Percentiles rank a stretch among this genome's conserved stretches.
phyloP scores from a whole-genome alignment of 2,888 invertebrate genomes.

The Hydrotaea cyrtoneurina region DNA sequence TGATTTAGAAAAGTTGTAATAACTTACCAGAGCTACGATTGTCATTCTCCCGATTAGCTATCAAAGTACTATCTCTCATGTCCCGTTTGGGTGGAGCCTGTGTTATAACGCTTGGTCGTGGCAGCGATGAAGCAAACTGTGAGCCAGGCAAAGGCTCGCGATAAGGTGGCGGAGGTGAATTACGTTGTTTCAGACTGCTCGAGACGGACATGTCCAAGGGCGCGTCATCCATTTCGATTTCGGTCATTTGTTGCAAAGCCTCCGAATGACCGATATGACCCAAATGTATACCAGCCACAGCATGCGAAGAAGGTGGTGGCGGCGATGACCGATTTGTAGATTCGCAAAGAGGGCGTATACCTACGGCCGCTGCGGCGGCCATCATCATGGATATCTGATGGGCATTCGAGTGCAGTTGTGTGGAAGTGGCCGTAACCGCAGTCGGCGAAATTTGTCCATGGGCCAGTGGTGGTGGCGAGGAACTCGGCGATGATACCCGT shows the following conservation, averaged over 20 bases:
- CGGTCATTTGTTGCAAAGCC: slow-evolving; percentile 45
- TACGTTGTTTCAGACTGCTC: slow-evolving; percentile 75
- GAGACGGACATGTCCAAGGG: slow-evolving; percentile 80
- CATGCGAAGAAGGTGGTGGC: slow-evolving; percentile 49
- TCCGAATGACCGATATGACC: slow-evolving; percentile 61
- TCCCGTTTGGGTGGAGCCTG: slow-evolving; percentile 82
- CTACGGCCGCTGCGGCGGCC: slow-evolving; percentile 66
- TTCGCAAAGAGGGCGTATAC: slow-evolving; percentile 71
- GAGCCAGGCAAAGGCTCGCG: slow-evolving; percentile 79
- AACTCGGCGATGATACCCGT: slow-evolving; percentile 49
- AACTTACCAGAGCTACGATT: slow-evolving; percentile 76
- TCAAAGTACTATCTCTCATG: slow-evolving; percentile 71
- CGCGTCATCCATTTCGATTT: slow-evolving; percentile 72
- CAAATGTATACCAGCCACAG: slow-evolving; percentile 44
- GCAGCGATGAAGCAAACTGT: slow-evolving; percentile 75
- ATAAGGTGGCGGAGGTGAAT: slow-evolving; percentile 79
- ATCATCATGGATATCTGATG: slow-evolving; percentile 68
- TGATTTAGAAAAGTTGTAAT: too few species aligned
- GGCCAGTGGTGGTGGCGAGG: slow-evolving; percentile 65
- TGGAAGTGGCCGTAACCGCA: not conserved
- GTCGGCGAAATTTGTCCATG: slow-evolving; percentile 50
- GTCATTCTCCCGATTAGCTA: slow-evolving; percentile 76
- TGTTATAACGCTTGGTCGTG: slow-evolving; percentile 85
- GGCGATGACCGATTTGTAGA: slow-evolving; percentile 72
- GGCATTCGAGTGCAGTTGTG: slow-evolving; percentile 60